A percentile compares a stretch with the other conserved stretches of the same genome.
Conservation (phyloP, 2,113 vertebrate species). For the Perognathus longimembris region DNA sequence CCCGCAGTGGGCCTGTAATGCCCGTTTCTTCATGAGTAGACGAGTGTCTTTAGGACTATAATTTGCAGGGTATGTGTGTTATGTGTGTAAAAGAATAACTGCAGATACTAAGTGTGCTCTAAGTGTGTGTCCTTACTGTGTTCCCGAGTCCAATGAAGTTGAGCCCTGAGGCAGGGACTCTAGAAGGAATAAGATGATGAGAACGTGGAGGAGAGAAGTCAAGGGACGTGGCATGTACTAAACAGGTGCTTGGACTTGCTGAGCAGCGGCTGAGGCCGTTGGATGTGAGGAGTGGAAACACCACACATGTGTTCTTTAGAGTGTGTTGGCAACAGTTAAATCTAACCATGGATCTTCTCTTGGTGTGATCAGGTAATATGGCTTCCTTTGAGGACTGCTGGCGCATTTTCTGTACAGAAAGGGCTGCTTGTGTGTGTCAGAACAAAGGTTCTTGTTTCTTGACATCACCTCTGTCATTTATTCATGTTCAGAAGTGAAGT, state of each 20-base stretch:
- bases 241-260: not conserved
- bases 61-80: no score
- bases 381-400: not conserved
- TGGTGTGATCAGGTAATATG: not conserved
- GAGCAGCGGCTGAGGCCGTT: not conserved
- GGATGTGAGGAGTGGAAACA: not conserved
- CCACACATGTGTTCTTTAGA: not conserved
- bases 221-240: not conserved
- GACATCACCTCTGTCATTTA: not conserved
- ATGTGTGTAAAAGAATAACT: no score
- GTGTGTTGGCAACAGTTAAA: not conserved
- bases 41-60: no score
- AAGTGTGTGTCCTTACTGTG: no score
- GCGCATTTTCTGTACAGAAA: not conserved
- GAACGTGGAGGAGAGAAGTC: not conserved
- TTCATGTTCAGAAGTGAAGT: not conserved
- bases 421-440: not conserved
- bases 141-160: no score
- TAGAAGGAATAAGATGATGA: no score
- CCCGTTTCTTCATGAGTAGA: no score
- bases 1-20: no score
- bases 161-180: no score
- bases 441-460: not conserved
- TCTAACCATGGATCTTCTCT: not conserved
- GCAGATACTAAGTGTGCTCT: no score